Percentiles rank a stretch among this genome's conserved stretches.
phyloP scores from a whole-genome alignment of 30 jellyfish, hydroid and myxozoan genomes.

The Nemopilema nomurai region DNA sequence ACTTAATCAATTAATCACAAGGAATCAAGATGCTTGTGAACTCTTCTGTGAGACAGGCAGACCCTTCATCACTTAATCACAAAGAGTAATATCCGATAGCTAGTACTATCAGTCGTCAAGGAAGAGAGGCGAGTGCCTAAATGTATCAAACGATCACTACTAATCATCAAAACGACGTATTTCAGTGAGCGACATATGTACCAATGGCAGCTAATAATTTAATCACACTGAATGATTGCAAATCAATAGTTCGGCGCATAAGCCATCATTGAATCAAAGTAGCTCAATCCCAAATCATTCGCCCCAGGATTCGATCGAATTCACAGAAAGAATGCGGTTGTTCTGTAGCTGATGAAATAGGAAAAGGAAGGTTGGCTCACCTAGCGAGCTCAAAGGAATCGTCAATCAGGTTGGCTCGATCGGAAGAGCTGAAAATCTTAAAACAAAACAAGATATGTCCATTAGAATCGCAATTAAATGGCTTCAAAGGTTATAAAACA shows the following conservation, averaged over 20 bases:
- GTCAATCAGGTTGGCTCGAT: constrained; percentile 82
- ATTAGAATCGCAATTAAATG: no score
- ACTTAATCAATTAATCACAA: background rate
- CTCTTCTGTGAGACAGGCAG: background rate
- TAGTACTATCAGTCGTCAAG: background rate
- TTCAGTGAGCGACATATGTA: no score
- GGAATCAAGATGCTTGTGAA: background rate
- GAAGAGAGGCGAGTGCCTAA: background rate
- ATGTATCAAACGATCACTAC: no score
- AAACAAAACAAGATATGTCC: background rate
- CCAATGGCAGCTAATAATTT: no score
- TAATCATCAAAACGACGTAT: no score
- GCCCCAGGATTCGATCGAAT: background rate
- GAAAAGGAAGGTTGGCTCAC: constrained; percentile 15
- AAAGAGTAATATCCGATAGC: no score
- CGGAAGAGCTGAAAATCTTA: constrained; percentile 67
- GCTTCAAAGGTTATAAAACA: no score
- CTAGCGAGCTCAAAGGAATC: constrained; percentile 87
- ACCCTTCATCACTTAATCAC: no score
- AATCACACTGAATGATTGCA: background rate
- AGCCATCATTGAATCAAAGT: background rate
- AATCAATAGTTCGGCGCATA: background rate
- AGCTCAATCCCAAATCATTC: background rate
- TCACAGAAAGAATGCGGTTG: no score
- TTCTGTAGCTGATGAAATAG: no score